Base-by-base conservation (phyloP, 1,140 invertebrate species). In the Triops cancriformis region DNA sequence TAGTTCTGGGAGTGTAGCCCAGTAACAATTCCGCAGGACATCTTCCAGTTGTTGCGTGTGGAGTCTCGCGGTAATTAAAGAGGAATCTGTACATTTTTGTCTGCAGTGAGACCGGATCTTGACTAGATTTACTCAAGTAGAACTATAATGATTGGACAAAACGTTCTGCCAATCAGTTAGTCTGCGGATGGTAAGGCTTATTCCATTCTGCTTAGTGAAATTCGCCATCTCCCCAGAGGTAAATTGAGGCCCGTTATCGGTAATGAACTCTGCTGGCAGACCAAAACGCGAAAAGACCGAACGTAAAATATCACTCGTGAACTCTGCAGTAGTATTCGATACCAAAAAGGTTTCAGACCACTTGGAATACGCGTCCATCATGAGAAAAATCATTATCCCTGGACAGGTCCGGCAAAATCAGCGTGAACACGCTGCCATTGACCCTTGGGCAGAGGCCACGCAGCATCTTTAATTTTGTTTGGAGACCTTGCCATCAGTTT, bases 351-450 rank as follows among this genome's bases (percentile, higher is more conserved):
- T 14, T 43, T 77, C 82, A 72, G 75, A 51, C 81, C 45, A 82
- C 77, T 84, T 83, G 77, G 88, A 43, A 14, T 43, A 43, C 6
- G 42, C 42, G 14, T 43, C 86, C 0, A 87, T 82, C 0, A 88
- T 73, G 0, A 87, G 80, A 0, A 88, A 78, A 64, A 85, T 83
- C 79, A 82, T 80, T 23, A n/a, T n/a, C 18, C 18, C 18, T 18
- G 10, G 18, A 45, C 18, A 18, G 43, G 43, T 45, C 43, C 43
- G 10, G 43, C 43, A 45, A 45, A 45, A 18, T 45, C 43, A 45
- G 43, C 43, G 43, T n/a, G n/a, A n/a, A n/a, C n/a, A n/a, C n/a
- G n/a, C n/a, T n/a, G n/a, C n/a, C n/a, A n/a, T n/a, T n/a, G 43
- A 45, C 43, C 43, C 18, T 45, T 45, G 10, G 43, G 43, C 10